Conservation (phyloP, 2,888 invertebrate genomes). For the Pterobdella sp. region DNA sequence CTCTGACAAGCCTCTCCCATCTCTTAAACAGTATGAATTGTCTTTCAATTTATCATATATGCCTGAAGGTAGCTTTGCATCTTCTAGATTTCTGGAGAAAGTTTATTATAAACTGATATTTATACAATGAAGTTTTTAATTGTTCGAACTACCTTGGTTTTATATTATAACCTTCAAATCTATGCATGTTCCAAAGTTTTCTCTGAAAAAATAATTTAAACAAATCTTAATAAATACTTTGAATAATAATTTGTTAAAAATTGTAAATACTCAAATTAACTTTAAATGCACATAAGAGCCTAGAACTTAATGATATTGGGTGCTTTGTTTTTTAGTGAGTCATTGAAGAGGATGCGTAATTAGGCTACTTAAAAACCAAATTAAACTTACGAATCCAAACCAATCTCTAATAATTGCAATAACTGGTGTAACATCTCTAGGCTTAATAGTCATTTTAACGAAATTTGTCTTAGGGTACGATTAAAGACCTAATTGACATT, state of each 20-base stretch:
- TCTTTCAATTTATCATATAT: constrained; percentile 3
- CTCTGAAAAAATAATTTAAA: too few species aligned
- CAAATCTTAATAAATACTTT: too few species aligned
- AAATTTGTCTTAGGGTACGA: background rate
- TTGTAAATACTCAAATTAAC: too few species aligned
- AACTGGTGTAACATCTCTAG: constrained; percentile 24
- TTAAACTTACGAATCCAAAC: constrained; percentile 6
- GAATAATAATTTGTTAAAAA: too few species aligned
- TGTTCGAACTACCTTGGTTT: background rate
- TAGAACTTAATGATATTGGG: too few species aligned
- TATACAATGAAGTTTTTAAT: background rate
- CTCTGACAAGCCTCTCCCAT: constrained; percentile 25
- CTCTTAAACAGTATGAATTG: constrained; percentile 17
- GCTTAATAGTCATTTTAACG: constrained; percentile 7
- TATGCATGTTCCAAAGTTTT: background rate
- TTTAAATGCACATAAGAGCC: too few species aligned
- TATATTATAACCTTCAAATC: background rate
- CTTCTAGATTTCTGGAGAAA: background rate
- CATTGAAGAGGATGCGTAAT: too few species aligned
- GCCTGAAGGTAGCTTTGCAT: constrained; percentile 10
- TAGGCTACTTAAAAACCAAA: background rate
- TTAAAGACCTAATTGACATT: background rate
- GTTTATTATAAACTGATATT: background rate
- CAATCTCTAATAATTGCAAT: constrained; percentile 15
- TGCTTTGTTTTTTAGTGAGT: too few species aligned